Base-by-base conservation (phyloP, 2,113 vertebrate species). In the Pterocles orientalis region DNA sequence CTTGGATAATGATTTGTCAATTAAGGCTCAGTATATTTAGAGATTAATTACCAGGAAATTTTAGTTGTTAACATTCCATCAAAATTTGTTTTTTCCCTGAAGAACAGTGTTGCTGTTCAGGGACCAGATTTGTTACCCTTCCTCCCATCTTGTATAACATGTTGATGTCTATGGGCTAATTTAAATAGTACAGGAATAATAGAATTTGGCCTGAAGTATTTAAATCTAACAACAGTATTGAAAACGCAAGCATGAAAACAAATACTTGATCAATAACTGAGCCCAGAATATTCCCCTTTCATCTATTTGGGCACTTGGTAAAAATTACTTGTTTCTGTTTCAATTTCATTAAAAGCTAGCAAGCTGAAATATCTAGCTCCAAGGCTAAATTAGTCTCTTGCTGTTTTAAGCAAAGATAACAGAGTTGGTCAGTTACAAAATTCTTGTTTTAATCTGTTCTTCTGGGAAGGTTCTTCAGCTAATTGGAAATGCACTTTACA, bases 321-420 rank as follows among this genome's bases (percentile, higher is more conserved):
- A 95, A 95, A 95, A 96, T 92, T 76, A 89, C 73, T 88, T 87
- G 53, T 86, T 92, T 89, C 69, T 93, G 17, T 91, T 94, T 95
- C 80, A 86, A 82, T 69, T 93, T 86, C 65, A 92, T 89, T 92
- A 91, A 94, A 91, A 82, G 31, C 31, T 72, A 88, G 60, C 51
- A 75, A 91, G 91, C 76, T 79, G 69, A 88, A 96, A 86, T 60
- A 84, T 75, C 53, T 82, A 61, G 86, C 88, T 92, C 58, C 72
- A 79, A 79, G 72, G 81, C 61, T 93, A 90, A 95, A 94, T 96
- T 94, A 94, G 72, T 92, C 88, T 95, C 86, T 93, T 79, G 92
- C 88, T 93, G 86, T 91, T 94, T 95, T 89, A 86, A 82, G 50
- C 56, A 88, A 94, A 84, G 90, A 91, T 82, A 92, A 86, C 39